These are phyloP conservation scores for Aegypius monachus DNA, from an alignment of 2,113 vertebrate genomes.

Conservation along the genomic window DNA sequence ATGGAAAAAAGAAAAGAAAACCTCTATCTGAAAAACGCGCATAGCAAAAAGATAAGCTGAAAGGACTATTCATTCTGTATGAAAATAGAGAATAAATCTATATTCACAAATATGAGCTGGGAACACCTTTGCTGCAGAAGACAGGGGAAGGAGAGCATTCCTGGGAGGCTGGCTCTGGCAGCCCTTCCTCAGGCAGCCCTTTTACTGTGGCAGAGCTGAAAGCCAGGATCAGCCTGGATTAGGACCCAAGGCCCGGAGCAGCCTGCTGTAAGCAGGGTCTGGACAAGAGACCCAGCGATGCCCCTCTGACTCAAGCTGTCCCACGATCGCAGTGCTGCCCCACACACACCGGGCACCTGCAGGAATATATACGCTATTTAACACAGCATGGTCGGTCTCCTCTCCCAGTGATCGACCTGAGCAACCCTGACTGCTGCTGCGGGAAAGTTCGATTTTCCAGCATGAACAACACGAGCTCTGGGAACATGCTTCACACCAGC, in stretches of 20 bases:
- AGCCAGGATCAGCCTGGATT: background rate
- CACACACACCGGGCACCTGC: rapidly evolving
- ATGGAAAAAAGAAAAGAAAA: background rate
- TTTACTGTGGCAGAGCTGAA: background rate
- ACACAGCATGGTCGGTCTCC: rapidly evolving
- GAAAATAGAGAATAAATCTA: background rate
- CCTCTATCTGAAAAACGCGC: background rate
- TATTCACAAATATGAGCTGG: background rate
- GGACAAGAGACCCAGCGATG: background rate
- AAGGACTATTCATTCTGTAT: background rate
- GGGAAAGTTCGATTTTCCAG: rapidly evolving
- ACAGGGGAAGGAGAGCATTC: rapidly evolving
- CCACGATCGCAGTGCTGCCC: rapidly evolving
- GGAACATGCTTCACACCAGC: background rate
- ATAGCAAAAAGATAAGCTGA: background rate
- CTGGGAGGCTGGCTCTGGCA: background rate
- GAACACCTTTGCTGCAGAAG: background rate
- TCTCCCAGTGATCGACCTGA: background rate
- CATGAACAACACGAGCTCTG: rapidly evolving
- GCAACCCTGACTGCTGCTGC: background rate
- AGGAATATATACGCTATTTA: rapidly evolving
- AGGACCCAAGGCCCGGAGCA: background rate
- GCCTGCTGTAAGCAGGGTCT: background rate
- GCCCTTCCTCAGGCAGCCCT: background rate
- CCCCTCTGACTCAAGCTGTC: background rate